Percentiles rank a stretch among this genome's conserved stretches.
These are phyloP conservation scores for Drosophila eohydei DNA, from an alignment of 2,888 invertebrate species.

Conservation along the genomic window DNA sequence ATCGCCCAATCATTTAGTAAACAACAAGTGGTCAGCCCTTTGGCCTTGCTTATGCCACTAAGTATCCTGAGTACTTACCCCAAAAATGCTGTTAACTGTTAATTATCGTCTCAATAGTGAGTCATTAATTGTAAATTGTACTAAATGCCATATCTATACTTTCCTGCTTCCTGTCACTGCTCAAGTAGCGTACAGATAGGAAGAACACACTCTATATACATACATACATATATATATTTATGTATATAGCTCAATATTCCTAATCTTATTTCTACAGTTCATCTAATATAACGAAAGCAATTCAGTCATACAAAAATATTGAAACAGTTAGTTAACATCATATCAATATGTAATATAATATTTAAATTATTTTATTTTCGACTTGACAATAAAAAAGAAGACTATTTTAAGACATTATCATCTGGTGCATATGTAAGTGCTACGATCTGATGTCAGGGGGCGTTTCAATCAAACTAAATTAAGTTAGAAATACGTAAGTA, in stretches of 20 bases:
- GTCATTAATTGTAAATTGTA: background rate
- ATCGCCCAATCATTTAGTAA: slow-evolving; percentile 8
- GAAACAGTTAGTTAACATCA: background rate
- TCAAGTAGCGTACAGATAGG: background rate
- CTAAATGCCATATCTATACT: background rate
- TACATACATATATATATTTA: background rate
- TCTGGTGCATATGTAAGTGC: slow-evolving; percentile 6
- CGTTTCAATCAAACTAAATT: slow-evolving; percentile 34
- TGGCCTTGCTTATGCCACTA: slow-evolving; percentile 11
- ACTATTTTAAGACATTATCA: slow-evolving; percentile 12
- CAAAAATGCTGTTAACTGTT: background rate
- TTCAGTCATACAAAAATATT: background rate
- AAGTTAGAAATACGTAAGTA: slow-evolving; percentile 26
- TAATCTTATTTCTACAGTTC: background rate
- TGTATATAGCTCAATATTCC: background rate
- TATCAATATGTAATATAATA: background rate
- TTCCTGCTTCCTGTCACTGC: background rate
- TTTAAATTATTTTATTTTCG: slow-evolving; percentile 4
- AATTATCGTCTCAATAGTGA: background rate
- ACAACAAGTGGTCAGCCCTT: slow-evolving; percentile 13
- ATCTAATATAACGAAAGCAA: background rate
- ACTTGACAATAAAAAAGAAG: background rate
- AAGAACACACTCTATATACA: background rate
- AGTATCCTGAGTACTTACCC: background rate
- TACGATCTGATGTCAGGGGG: slow-evolving; percentile 14